Conservation (phyloP, 2,113 vertebrate genomes). For the Podarcis raffonei region DNA sequence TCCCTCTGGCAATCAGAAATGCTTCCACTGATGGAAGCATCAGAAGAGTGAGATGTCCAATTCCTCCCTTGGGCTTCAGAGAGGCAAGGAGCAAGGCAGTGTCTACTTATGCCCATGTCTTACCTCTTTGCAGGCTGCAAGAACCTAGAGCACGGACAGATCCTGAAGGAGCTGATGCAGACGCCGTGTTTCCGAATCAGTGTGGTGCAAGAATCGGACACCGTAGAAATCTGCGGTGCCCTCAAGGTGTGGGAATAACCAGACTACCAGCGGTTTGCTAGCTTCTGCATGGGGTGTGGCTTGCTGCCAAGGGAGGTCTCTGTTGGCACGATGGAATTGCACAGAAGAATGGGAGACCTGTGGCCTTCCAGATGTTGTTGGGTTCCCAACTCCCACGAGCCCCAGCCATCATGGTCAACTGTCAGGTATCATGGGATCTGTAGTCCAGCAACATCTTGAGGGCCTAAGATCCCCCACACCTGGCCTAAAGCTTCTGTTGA, state of each 20-base stretch:
- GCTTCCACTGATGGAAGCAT: no score
- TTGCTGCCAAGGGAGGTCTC: neutral
- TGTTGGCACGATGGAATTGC: neutral
- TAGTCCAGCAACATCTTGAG: no score
- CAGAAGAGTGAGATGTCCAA: no score
- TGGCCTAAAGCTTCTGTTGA: neutral
- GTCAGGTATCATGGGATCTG: no score
- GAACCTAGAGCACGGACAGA: constrained; percentile 78
- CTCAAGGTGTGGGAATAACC: constrained; percentile 83
- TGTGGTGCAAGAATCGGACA: constrained; percentile 91
- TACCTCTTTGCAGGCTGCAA: constrained; percentile 80
- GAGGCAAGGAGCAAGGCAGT: neutral
- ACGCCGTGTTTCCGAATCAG: constrained; percentile 92
- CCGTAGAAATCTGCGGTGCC: constrained; percentile 96
- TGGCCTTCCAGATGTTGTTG: no score
- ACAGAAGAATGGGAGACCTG: neutral
- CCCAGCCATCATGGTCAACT: neutral
- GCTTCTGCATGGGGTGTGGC: fast-evolving
- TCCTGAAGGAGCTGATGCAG: constrained; percentile 94
- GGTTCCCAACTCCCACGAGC: neutral
- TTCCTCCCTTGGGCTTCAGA: no score
- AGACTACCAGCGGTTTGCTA: neutral
- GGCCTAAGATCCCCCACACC: no score
- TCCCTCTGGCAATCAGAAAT: no score
- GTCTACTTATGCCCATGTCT: neutral